A percentile compares a stretch with the other conserved stretches of the same genome.
Evolutionary conservation across 2,888 invertebrate species (phyloP).

Genomic region (Synergus laeviventris): DNA sequence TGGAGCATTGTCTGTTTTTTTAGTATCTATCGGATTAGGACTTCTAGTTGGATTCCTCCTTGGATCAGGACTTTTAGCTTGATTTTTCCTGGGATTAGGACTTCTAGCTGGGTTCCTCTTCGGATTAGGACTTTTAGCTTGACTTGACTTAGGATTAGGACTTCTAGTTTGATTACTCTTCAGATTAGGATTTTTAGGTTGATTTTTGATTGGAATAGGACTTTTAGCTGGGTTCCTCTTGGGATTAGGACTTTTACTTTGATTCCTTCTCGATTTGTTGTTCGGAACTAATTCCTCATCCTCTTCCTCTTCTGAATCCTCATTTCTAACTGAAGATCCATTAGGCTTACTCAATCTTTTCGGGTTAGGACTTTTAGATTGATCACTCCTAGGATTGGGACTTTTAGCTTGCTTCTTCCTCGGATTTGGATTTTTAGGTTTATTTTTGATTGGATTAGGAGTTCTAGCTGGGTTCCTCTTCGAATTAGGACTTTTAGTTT

Average conservation of each 20-base stretch:
- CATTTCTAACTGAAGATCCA: background rate
- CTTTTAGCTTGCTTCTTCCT: no score
- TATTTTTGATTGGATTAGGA: no score
- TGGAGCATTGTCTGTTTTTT: background rate
- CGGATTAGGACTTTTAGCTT: background rate
- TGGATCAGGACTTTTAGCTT: background rate
- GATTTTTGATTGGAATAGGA: no score
- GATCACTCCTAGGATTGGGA: background rate
- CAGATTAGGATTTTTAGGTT: background rate
- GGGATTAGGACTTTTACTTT: background rate
- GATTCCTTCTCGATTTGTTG: no score
- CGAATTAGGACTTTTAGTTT: no score
- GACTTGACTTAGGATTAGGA: background rate
- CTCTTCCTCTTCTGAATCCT: background rate
- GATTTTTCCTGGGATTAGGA: background rate
- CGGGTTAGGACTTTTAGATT: background rate
- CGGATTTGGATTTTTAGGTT: conserved; percentile 3
- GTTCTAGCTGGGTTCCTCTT: no score
- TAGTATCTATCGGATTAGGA: background rate
- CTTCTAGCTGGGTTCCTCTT: background rate
- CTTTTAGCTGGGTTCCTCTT: background rate
- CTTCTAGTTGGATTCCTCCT: background rate
- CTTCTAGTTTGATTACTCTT: no score
- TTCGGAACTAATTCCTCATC: background rate
- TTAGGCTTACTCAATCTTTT: background rate